These are phyloP conservation scores for Paedocypris micromegethes DNA, from an alignment of 2,797 vertebrate species.

Conservation along the genomic window DNA sequence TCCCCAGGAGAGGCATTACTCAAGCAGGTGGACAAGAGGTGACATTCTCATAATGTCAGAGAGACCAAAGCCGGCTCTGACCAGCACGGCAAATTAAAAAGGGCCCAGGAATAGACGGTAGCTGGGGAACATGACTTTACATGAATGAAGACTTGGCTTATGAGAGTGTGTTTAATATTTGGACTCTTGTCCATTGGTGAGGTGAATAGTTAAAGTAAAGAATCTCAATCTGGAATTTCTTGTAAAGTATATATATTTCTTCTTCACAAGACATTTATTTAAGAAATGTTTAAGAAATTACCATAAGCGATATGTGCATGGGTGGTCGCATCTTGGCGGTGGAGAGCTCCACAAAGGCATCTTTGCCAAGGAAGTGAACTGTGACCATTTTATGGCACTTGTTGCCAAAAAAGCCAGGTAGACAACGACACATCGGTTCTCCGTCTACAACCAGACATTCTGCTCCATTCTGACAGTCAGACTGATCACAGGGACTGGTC, in stretches of 20 bases:
- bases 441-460: constrained; percentile 83
- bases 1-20: constrained; percentile 48
- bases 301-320: constrained; percentile 91
- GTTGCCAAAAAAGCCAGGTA: constrained; percentile 83
- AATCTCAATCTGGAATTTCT: constrained; percentile 9
- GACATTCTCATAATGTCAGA: constrained; percentile 58
- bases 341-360: constrained; percentile 82
- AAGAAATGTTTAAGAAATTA: constrained; percentile 47
- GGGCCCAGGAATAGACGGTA: neutral
- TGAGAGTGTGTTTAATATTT: constrained; percentile 1
- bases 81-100: constrained; percentile 13
- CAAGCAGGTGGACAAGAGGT: constrained; percentile 52
- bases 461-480: constrained; percentile 87
- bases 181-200: constrained; percentile 6
- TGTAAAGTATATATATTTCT: neutral
- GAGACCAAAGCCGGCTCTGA: constrained; percentile 22
- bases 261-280: neutral
- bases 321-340: constrained; percentile 79
- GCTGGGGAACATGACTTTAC: constrained; percentile 17
- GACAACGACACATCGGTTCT: constrained; percentile 88
- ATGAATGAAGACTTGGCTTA: constrained; percentile 8
- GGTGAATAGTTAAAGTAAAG: neutral
- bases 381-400: constrained; percentile 89
- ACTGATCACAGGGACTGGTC: constrained; percentile 91
- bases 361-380: constrained; percentile 87